A percentile compares a stretch with the other conserved stretches of the same genome.
Evolutionary conservation across 2,888 invertebrate genomes (phyloP).

Genomic region (Drosophila anceps): DNA sequence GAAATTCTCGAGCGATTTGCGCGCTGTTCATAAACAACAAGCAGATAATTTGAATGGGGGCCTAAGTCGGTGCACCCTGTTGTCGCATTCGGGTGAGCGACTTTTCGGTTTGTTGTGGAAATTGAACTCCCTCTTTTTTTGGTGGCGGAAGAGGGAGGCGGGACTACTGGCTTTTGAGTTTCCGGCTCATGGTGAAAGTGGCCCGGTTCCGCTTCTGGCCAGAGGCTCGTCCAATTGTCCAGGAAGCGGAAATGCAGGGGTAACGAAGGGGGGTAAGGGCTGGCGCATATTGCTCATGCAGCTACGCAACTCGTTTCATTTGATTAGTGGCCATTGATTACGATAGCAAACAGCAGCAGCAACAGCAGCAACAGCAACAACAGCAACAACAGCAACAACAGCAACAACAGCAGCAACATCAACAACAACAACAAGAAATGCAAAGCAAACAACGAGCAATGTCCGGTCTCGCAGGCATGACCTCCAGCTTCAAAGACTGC

Average conservation of each 20-base stretch:
- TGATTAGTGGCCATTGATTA: constrained; percentile 66
- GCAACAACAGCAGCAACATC: constrained; percentile 2
- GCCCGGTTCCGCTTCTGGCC: constrained; percentile 27
- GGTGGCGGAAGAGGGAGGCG: background rate
- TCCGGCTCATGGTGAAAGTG: constrained; percentile 50
- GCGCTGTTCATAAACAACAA: background rate
- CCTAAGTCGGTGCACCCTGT: background rate
- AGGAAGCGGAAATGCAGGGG: constrained; percentile 1
- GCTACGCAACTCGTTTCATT: constrained; percentile 65
- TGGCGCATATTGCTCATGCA: constrained; percentile 43
- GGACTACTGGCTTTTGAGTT: constrained; percentile 41
- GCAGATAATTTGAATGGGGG: background rate
- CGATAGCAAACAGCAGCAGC: constrained; percentile 26
- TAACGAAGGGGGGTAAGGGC: background rate
- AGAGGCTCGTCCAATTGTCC: constrained; percentile 15
- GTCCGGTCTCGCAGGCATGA: constrained; percentile 41
- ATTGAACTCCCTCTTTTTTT: constrained; percentile 12
- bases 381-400: constrained; percentile 9
- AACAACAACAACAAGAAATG: constrained; percentile 33
- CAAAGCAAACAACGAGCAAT: constrained; percentile 51
- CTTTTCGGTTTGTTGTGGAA: constrained; percentile 21
- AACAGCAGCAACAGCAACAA: constrained; percentile 5
- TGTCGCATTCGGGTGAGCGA: constrained; percentile 12
- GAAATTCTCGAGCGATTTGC: background rate
- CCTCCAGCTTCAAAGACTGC: constrained; percentile 44